phyloP scores from a whole-genome alignment of 2,888 invertebrate species.

The Atrina japonica region DNA sequence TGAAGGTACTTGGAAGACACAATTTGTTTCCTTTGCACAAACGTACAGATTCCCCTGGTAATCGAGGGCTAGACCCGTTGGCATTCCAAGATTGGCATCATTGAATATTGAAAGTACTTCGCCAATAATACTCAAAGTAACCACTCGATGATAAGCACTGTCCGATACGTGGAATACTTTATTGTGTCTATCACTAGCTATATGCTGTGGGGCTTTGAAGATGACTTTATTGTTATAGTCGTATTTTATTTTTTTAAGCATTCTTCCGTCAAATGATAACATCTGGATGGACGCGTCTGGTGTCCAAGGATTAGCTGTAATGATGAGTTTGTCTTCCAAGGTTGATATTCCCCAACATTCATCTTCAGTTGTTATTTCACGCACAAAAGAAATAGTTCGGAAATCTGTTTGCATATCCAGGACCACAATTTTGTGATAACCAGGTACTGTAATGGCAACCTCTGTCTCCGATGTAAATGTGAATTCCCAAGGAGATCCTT shows the following conservation, averaged over 20 bases:
- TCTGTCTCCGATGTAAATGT: conserved; percentile 19
- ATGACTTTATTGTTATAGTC: not conserved
- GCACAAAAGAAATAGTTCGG: not conserved
- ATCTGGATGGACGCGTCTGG: conserved; percentile 3
- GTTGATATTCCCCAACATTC: conserved; percentile 28
- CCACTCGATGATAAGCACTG: conserved; percentile 5
- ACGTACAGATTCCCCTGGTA: conserved; percentile 30
- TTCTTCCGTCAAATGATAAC: conserved; percentile 2
- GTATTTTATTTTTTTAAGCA: conserved; percentile 5
- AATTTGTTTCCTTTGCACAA: conserved; percentile 18
- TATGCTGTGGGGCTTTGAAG: conserved; percentile 30
- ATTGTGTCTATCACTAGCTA: conserved; percentile 4
- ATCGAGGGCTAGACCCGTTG: conserved; percentile 25
- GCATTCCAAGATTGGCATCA: conserved; percentile 6
- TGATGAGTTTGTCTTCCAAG: conserved; percentile 4
- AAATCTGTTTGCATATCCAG: conserved; percentile 2
- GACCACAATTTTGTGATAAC: conserved; percentile 23
- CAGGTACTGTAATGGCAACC: conserved; percentile 25
- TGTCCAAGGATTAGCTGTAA: conserved; percentile 18
- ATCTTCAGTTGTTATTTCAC: conserved; percentile 9
- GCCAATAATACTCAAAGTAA: conserved; percentile 8
- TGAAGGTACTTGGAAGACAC: conserved; percentile 5
- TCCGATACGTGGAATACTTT: conserved; percentile 18
- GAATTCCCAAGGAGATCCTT: conserved; percentile 28
- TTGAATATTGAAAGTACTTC: conserved; percentile 14